These are phyloP conservation scores for Passerculus sandwichensis DNA, from an alignment of 2,797 vertebrate genomes.

Conservation along the genomic window DNA sequence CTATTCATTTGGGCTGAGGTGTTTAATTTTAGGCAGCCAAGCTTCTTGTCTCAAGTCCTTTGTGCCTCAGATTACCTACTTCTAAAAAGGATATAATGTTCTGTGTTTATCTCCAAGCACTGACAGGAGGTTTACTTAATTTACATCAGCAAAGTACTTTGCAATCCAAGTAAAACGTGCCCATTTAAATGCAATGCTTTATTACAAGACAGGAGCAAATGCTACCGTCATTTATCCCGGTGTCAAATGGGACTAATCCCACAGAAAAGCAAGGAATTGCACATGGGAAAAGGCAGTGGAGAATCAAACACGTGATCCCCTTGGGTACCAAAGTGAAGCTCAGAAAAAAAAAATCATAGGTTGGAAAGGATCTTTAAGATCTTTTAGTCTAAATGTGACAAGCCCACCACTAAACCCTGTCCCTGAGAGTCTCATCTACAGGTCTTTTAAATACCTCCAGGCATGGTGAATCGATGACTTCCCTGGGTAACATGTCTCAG, in stretches of 20 bases:
- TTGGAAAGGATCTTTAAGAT: not conserved
- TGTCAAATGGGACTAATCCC: not conserved
- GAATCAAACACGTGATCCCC: fast-evolving
- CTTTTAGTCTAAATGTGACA: not conserved
- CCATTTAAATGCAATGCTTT: not conserved
- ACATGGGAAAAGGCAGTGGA: not conserved
- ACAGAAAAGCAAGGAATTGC: not conserved
- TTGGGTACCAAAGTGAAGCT: not conserved
- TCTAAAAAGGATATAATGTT: not conserved
- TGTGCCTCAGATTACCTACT: not conserved
- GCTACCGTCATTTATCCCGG: not conserved
- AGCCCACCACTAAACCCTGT: not conserved
- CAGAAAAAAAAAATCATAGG: not conserved
- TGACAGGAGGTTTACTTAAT: constrained; percentile 7
- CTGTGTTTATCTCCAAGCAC: not conserved
- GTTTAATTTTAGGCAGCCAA: constrained; percentile 31
- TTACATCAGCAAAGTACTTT: constrained; percentile 10
- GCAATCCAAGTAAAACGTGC: not conserved
- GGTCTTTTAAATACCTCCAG: not conserved
- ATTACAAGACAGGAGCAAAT: not conserved
- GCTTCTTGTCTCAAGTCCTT: not conserved
- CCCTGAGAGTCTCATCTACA: not conserved
- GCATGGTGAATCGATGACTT: not conserved
- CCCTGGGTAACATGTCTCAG: not conserved
- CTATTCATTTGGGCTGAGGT: not conserved